A percentile compares a stretch with the other conserved stretches of the same genome.
Conservation (phyloP, 2,797 vertebrate species). For the Leptoclinus maculatus region DNA sequence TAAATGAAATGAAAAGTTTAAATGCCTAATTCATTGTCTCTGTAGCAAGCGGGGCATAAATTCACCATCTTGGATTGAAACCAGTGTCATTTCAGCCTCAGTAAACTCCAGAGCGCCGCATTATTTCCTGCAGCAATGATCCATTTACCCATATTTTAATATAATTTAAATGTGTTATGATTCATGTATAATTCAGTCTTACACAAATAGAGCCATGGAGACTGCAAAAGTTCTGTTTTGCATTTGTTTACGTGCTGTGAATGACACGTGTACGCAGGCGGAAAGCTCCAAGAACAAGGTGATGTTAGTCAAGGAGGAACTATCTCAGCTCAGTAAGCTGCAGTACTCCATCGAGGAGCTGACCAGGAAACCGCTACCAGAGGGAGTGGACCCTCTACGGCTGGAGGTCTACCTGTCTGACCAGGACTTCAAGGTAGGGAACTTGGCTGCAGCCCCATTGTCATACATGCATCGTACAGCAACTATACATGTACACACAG, state of each 20-base stretch:
- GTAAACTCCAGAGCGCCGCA: neutral
- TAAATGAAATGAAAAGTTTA: neutral
- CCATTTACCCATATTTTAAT: neutral
- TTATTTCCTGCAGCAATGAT: neutral
- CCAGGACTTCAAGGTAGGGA: conserved; percentile 84
- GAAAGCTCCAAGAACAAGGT: conserved; percentile 79
- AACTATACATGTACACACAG: neutral
- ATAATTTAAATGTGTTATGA: neutral
- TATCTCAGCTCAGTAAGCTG: conserved; percentile 82
- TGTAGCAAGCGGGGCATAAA: neutral
- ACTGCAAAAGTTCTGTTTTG: neutral
- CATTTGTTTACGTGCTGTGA: neutral
- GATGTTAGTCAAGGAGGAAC: conserved; percentile 83
- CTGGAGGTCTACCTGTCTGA: conserved; percentile 87
- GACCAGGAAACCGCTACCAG: conserved; percentile 81
- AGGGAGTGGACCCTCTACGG: conserved; percentile 86
- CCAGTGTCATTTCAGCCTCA: neutral
- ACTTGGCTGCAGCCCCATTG: neutral
- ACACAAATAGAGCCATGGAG: neutral
- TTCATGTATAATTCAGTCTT: no score
- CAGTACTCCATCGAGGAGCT: conserved; percentile 87
- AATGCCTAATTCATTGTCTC: neutral
- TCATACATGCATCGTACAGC: neutral
- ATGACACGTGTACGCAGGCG: conserved; percentile 46
- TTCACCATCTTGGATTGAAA: neutral